Conservation (phyloP, 1,140 invertebrate species). For the Drosophila willistoni region DNA sequence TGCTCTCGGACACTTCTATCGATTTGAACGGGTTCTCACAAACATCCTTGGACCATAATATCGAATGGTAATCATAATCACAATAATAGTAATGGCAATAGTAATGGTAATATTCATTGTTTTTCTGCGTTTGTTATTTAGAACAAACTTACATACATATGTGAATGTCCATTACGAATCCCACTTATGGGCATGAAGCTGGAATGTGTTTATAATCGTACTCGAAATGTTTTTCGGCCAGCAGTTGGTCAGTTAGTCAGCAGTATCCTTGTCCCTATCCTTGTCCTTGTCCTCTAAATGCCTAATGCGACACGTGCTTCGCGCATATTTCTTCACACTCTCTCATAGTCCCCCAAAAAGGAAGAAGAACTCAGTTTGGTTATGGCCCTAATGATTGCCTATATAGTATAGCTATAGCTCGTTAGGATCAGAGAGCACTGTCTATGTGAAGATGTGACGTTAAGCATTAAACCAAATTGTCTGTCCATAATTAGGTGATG, state of each 20-base stretch:
- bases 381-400: slow-evolving; percentile 67
- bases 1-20: slow-evolving; percentile 66
- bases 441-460: no score
- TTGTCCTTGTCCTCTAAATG: neutral
- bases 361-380: slow-evolving; percentile 24
- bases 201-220: slow-evolving; percentile 78
- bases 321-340: slow-evolving; percentile 66
- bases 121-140: slow-evolving; percentile 59
- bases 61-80: slow-evolving; percentile 81
- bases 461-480: slow-evolving; percentile 1
- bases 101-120: slow-evolving; percentile 76
- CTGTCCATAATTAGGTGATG: slow-evolving; percentile 31
- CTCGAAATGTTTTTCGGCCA: slow-evolving; percentile 41
- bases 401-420: slow-evolving; percentile 33
- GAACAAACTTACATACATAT: slow-evolving; percentile 71
- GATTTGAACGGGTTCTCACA: slow-evolving; percentile 61
- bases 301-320: slow-evolving; percentile 73
- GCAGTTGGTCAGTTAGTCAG: slow-evolving; percentile 48
- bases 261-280: neutral
- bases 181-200: neutral
- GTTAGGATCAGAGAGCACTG: slow-evolving; percentile 39
- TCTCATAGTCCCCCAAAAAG: slow-evolving; percentile 7
- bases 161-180: slow-evolving; percentile 66
- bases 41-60: slow-evolving; percentile 42
- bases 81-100: slow-evolving; percentile 72